Evolutionary conservation across 1,140 invertebrate species (phyloP).

Genomic region (Homarus americanus): DNA sequence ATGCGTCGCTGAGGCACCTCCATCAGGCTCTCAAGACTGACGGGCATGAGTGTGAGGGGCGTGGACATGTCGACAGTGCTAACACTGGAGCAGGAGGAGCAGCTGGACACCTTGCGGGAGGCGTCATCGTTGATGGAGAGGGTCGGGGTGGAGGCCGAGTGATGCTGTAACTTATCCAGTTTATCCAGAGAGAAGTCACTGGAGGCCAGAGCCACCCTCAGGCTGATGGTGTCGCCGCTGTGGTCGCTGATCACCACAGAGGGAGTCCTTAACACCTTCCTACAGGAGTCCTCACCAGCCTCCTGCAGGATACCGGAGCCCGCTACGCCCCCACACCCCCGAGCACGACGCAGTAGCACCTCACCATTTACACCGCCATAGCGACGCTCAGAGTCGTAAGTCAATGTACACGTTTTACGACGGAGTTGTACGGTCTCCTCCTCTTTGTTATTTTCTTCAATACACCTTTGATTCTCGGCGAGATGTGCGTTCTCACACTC

Average conservation of each 20-base stretch:
- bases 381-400: neutral
- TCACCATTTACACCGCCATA: conserved; percentile 49
- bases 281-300: neutral
- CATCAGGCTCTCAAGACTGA: conserved; percentile 20
- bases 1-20: conserved; percentile 81
- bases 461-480: neutral
- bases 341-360: conserved; percentile 14
- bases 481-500: conserved; percentile 2
- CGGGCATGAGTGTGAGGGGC: conserved; percentile 54
- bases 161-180: conserved; percentile 78
- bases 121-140: conserved; percentile 77
- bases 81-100: conserved; percentile 77
- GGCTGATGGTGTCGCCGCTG: conserved; percentile 76
- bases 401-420: neutral
- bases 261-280: conserved; percentile 81
- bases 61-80: conserved; percentile 80
- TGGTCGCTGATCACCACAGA: conserved; percentile 91
- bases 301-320: conserved; percentile 8
- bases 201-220: conserved; percentile 78
- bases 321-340: conserved; percentile 37
- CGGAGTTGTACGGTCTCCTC: conserved; percentile 26
- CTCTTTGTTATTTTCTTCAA: neutral
- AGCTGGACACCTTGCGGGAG: conserved; percentile 69
- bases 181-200: conserved; percentile 75
- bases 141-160: conserved; percentile 82